Evolutionary conservation across 1,140 invertebrate genomes (phyloP).

Genomic region (Drosophila littoralis): DNA sequence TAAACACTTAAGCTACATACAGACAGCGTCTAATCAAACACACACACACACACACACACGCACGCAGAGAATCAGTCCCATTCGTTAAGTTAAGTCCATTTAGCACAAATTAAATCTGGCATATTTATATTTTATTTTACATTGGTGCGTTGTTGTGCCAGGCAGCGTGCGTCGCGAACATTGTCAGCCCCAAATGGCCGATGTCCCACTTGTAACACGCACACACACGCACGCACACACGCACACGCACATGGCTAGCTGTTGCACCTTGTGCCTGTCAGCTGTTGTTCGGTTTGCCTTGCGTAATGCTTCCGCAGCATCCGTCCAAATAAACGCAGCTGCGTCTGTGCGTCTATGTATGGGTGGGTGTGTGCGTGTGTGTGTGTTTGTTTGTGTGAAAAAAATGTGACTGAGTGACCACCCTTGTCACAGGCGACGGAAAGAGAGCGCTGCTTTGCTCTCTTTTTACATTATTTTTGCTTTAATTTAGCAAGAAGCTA

Average conservation of each 20-base stretch:
- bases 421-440: slow-evolving; percentile 40
- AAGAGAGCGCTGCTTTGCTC: slow-evolving; percentile 14
- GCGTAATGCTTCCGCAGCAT: slow-evolving; percentile 58
- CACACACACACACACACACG: slow-evolving; percentile 11
- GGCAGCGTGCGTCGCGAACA: slow-evolving; percentile 62
- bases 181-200: slow-evolving; percentile 27
- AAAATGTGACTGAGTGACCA: slow-evolving; percentile 26
- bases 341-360: slow-evolving; percentile 4
- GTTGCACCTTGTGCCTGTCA: slow-evolving; percentile 50
- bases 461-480: slow-evolving; percentile 28
- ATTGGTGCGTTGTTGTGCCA: slow-evolving; percentile 46
- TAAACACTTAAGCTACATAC: not conserved
- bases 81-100: slow-evolving; percentile 61
- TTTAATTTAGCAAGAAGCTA: slow-evolving; percentile 41
- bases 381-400: slow-evolving; percentile 10
- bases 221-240: too few relatives aligned
- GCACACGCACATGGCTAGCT: slow-evolving; percentile 27
- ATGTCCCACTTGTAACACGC: slow-evolving; percentile 64
- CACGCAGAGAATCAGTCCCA: slow-evolving; percentile 17
- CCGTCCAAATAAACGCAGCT: slow-evolving; percentile 37
- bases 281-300: slow-evolving; percentile 45
- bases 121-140: slow-evolving; percentile 59
- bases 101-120: slow-evolving; percentile 66
- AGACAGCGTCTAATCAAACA: slow-evolving; percentile 30
- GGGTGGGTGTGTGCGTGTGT: not conserved